Evolutionary conservation across 2,797 vertebrate species (phyloP), one percentile per base, ranked within the genome.

Genomic region (Sphenopsis melanotis): DNA sequence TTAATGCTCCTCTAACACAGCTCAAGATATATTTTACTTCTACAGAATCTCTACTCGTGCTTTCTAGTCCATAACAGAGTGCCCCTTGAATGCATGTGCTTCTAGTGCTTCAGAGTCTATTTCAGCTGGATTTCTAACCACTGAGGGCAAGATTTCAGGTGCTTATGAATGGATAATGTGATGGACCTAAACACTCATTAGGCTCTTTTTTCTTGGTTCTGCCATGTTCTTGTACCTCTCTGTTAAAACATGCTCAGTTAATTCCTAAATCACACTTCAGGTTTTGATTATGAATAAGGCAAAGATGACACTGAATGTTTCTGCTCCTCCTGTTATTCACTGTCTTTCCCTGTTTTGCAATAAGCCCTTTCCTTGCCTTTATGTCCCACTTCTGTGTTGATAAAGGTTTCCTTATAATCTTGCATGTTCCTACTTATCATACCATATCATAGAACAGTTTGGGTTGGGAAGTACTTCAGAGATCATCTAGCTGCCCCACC

Each of bases 31-130:
- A 13, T 55, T 55, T 55, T 55, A 15, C 53, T 55, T 55, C 32
- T 15, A 66, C 39, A 44, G n/a, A 64, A 83, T 78, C n/a, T 87
- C 37, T 5, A 37, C 7, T 55, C 20, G 5, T 8, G 21, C 27
- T 90, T 71, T 74, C 69, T 37, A n/a, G 19, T 15, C 46, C 23
- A 2, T 44, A 42, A 74, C 6, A 44, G 15, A 22, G 5, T 22
- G 18, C 11, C 24, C 32, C n/a, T 63, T 34, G 47, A 77, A 50
- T 0, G 0, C 0, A 0, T 2, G 6, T 11, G 5, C 80, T 88
- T 87, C 66, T 66, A 12, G 12, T n/a, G 7, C 16, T 84, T 76
- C 36, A 47, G 70, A 76, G 13, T 32, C 59, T 1, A 18, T 65
- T 76, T 91, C 55, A 65, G 22, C 12, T 64, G n/a, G 55, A 56